These are phyloP conservation scores for Pelagia noctiluca DNA, from an alignment of 30 jellyfish, hydroid and myxozoan genomes.

Conservation along the genomic window DNA sequence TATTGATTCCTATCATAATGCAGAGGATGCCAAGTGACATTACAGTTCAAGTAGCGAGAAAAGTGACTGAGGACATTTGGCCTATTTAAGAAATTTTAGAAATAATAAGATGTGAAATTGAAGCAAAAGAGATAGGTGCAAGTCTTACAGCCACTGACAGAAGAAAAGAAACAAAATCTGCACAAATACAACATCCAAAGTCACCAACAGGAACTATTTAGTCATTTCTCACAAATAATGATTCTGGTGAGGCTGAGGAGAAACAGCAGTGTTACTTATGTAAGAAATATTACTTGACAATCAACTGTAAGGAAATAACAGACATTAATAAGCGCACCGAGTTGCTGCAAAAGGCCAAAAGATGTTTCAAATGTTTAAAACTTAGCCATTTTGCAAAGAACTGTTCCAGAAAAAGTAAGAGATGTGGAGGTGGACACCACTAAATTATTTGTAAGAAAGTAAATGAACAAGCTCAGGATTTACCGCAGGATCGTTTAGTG, in stretches of 20 bases:
- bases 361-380: conserved; percentile 41
- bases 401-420: conserved; percentile 10
- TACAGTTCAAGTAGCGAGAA: conserved; percentile 49
- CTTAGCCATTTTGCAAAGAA: conserved; percentile 40
- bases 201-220: conserved; percentile 39
- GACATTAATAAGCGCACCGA: conserved; percentile 24
- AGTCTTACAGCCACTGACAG: conserved; percentile 5
- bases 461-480: background rate
- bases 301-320: conserved; percentile 30
- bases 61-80: no score
- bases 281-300: conserved; percentile 36
- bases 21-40: conserved; percentile 34
- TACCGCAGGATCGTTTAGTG: background rate
- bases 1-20: conserved; percentile 40
- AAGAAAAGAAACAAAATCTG: background rate
- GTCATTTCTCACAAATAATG: conserved; percentile 14
- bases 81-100: conserved; percentile 27
- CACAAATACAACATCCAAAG: background rate
- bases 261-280: conserved; percentile 26
- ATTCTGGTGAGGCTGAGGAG: background rate
- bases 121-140: conserved; percentile 56
- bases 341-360: conserved; percentile 19
- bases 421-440: conserved; percentile 29
- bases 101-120: conserved; percentile 30
- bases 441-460: conserved; percentile 13